Base-by-base conservation (phyloP, 2,797 vertebrate genomes). In the Sciurus carolinensis region DNA sequence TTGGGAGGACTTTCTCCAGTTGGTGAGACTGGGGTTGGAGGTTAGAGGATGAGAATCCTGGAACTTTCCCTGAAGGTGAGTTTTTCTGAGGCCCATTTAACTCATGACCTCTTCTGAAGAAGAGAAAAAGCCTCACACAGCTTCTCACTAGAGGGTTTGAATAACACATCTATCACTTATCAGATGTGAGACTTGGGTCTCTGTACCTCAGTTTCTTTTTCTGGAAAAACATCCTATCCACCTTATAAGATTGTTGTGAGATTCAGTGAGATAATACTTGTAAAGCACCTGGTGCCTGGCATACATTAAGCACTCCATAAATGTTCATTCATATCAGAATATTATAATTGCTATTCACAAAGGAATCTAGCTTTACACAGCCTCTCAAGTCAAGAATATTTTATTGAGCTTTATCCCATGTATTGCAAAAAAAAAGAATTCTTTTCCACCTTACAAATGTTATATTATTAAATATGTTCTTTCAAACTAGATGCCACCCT, bases 21-120 rank as follows among this genome's bases (percentile, higher is more conserved):
- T 14, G 47, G 44, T 26, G 39, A 73, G 47, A 39, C 0, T 5
- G 10, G 3, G 3, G 18, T 4, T 2, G 0, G 42, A 2, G 11
- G n/a, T 8, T 20, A 64, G 71, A 59, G 30, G 59, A 62, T 5
- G 14, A n/a, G 80, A 33, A 77, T 42, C 62, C 69, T 15, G 13
- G 66, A 87, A 22, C 64, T 42, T 7, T 20, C 76, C 54, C 69
- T 4, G 42, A n/a, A 76, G 80, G 47, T 10, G 80, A 54, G 15
- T n/a, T 82, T 79, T 69, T 28, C 80, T 15, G 66, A 44, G 76
- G 57, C 28, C 47, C 54, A 67, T 33, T 72, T 59, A 44, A 82
- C 22, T 50, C 11, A 10, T 18, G 15, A 11, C 11, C n/a, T 64
- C 10, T 90, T 54, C 20, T 20, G 12, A 47, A 24, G 67, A 57